phyloP scores from a whole-genome alignment of 2,113 vertebrate species.

The Paralichthys olivaceus region DNA sequence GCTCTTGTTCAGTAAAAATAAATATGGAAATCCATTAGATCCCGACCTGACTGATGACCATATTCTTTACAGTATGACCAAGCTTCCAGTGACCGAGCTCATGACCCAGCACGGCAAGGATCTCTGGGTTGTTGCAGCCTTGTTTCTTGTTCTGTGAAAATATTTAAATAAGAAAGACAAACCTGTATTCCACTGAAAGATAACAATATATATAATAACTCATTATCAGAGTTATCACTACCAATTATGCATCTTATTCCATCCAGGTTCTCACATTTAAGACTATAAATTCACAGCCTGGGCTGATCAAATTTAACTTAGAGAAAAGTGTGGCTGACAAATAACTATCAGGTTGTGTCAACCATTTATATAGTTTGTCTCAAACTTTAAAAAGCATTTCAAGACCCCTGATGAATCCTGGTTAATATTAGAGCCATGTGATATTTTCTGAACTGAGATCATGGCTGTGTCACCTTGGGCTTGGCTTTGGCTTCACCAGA shows the following conservation, averaged over 20 bases:
- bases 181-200: background rate
- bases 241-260: background rate
- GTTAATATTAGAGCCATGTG: background rate
- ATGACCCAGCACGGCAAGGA: conserved; percentile 96
- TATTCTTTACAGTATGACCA: conserved; percentile 97
- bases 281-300: background rate
- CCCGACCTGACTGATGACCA: conserved; percentile 95
- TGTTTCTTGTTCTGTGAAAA: conserved; percentile 92
- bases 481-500: conserved; percentile 86
- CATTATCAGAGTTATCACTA: too few relatives aligned
- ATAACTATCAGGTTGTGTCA: background rate
- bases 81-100: conserved; percentile 99
- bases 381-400: background rate
- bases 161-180: background rate
- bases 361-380: background rate
- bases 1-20: background rate
- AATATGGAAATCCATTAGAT: conserved; percentile 36
- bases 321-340: too few relatives aligned
- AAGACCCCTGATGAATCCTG: background rate
- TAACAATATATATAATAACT: too few relatives aligned
- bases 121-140: conserved; percentile 96
- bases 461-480: conserved; percentile 72
- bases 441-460: background rate
- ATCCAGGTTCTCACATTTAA: background rate
- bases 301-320: background rate